A percentile compares a stretch with the other conserved stretches of the same genome.
Conservation (phyloP, 1,140 invertebrate species). For the Mactra quadrangularis region DNA sequence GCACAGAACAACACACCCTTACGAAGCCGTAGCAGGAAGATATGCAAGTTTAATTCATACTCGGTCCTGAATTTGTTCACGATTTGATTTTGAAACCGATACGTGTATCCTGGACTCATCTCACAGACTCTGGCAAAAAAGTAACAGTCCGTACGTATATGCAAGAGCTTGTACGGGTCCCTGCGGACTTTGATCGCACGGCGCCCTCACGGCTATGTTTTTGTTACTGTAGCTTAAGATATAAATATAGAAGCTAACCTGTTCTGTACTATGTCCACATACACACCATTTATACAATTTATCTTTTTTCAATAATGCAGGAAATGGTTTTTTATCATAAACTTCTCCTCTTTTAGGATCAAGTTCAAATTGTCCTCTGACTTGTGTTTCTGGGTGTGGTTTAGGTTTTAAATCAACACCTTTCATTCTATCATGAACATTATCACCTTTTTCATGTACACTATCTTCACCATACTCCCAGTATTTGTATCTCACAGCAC, state of each 20-base stretch:
- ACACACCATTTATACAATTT: constrained; percentile 97
- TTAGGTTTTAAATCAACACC: constrained; percentile 31
- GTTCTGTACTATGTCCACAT: constrained; percentile 95
- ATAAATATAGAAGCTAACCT: constrained; percentile 83
- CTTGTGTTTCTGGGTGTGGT: constrained; percentile 75
- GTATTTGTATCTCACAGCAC: neutral
- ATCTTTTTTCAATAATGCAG: constrained; percentile 88
- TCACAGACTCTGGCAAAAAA: too few relatives aligned
- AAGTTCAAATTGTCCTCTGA: constrained; percentile 67
- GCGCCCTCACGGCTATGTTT: too few relatives aligned
- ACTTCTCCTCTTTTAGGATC: constrained; percentile 76
- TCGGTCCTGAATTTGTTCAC: too few relatives aligned
- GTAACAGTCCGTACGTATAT: too few relatives aligned
- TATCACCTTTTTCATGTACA: constrained; percentile 22
- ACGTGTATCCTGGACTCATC: too few relatives aligned
- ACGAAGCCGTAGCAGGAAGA: too few relatives aligned
- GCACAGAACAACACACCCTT: too few relatives aligned
- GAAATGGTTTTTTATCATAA: constrained; percentile 94
- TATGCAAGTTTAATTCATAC: too few relatives aligned
- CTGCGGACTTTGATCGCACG: too few relatives aligned
- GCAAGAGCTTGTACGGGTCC: too few relatives aligned
- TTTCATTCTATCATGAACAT: neutral
- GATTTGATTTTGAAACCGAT: too few relatives aligned
- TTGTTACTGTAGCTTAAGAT: too few relatives aligned
- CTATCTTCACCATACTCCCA: constrained; percentile 10